A percentile compares a stretch with the other conserved stretches of the same genome.
Conservation (phyloP, 2,888 invertebrate species). For the Apotomis capreana region DNA sequence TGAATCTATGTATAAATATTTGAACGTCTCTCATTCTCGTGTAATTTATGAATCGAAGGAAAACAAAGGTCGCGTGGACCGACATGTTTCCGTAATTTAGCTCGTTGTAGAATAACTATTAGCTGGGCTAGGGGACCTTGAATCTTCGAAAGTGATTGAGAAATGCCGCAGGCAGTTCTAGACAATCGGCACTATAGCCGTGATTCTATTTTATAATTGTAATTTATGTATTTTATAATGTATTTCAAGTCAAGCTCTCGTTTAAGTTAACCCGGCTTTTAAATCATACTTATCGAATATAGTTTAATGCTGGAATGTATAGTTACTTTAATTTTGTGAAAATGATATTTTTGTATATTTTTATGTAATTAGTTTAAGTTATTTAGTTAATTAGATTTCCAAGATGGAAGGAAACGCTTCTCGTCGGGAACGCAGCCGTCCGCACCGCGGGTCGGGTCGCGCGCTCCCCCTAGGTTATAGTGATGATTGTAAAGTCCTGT, state of each 20-base stretch:
- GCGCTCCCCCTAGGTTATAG: slow-evolving; percentile 68
- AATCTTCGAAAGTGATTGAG: slow-evolving; percentile 75
- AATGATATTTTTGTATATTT: slow-evolving; percentile 84
- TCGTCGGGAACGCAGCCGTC: slow-evolving; percentile 70
- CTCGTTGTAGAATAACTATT: slow-evolving; percentile 81
- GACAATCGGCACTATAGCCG: slow-evolving; percentile 83
- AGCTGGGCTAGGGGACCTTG: slow-evolving; percentile 84
- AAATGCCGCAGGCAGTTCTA: slow-evolving; percentile 80
- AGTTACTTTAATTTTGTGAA: slow-evolving; percentile 82
- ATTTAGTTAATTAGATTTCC: slow-evolving; percentile 72
- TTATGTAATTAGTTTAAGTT: slow-evolving; percentile 80
- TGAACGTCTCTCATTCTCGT: slow-evolving; percentile 82
- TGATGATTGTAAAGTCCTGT: slow-evolving; percentile 83
- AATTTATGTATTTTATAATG: slow-evolving; percentile 57
- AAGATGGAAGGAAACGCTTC: slow-evolving; percentile 64
- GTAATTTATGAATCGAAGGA: slow-evolving; percentile 81
- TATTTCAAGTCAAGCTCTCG: slow-evolving; percentile 81
- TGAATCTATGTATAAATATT: slow-evolving; percentile 83
- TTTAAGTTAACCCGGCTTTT: slow-evolving; percentile 81
- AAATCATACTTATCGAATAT: slow-evolving; percentile 81
- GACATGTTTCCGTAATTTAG: slow-evolving; percentile 77
- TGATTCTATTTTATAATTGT: slow-evolving; percentile 73
- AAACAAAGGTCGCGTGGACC: slow-evolving; percentile 64
- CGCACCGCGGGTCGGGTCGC: slow-evolving; percentile 57
- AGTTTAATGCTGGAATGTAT: slow-evolving; percentile 80